Base-by-base conservation (phyloP, 2,113 vertebrate species). In the Chitala chitala region DNA sequence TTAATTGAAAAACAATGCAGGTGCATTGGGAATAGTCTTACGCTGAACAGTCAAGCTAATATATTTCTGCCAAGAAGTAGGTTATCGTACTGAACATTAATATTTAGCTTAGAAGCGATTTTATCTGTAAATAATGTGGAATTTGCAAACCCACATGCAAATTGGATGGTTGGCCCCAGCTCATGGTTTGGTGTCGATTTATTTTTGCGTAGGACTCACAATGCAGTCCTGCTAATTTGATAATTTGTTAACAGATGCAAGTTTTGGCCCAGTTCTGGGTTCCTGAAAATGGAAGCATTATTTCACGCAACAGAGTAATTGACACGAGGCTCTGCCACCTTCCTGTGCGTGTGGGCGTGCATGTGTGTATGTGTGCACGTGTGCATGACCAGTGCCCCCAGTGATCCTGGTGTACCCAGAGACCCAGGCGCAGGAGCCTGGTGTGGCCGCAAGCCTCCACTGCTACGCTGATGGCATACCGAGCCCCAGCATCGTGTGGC, bases 331-430 rank as follows among this genome's bases (percentile, higher is more conserved):
- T 72, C 24, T 61, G 55, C 61, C 17, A 61, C 40, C 0, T n/a
- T 12, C 51, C 51, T 40, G 2, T 20, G n/a, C n/a, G n/a, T n/a
- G n/a, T n/a, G n/a, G n/a, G n/a, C n/a, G n/a, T n/a, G n/a, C n/a
- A n/a, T n/a, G n/a, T n/a, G n/a, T n/a, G n/a, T n/a, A n/a, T n/a
- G n/a, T n/a, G n/a, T n/a, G n/a, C 29, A 2, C 78, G 85, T 24
- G 74, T 79, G 1, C 83, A 48, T 82, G 84, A 64, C 0, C 88
- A 98, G 96, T 98, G 80, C 96, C 96, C 3, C 96, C 96, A 0
- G 96, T 98, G 86, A 98, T 98, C 78, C 91, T 97, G 0, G 96
- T 98, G 29, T 95, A 97, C 76, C 96, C 96, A 0, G 96, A 98
- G 78, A 93, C 92, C 0, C 96, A 98, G 84, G 96, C 96, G 0